Conservation (phyloP, 2,888 invertebrate genomes). For the Protonemura montana region DNA sequence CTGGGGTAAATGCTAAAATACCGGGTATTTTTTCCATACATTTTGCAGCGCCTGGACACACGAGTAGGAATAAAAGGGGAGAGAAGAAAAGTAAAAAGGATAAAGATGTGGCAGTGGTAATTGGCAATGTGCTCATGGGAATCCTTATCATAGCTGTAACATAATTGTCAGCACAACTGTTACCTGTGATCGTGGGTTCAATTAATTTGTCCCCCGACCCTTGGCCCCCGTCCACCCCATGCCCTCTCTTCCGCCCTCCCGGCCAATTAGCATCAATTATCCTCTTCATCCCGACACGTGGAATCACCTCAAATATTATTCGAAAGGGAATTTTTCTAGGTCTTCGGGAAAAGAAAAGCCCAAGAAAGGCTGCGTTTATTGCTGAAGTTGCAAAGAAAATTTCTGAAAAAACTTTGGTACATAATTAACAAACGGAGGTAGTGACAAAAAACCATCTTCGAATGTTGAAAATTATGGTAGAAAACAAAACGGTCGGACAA, state of each 20-base stretch:
- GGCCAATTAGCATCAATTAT: slow-evolving; percentile 14
- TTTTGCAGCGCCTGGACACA: not conserved
- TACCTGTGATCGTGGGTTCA: not conserved
- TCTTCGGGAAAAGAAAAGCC: not conserved
- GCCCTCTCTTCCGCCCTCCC: not conserved
- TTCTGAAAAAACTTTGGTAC: not conserved
- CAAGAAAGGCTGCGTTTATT: not conserved
- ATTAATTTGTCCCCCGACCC: slow-evolving; percentile 16
- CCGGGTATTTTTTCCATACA: not conserved
- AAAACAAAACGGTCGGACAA: too few relatives aligned
- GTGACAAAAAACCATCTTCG: not conserved
- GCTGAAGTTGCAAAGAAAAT: not conserved
- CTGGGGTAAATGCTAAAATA: too few relatives aligned
- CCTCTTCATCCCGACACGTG: not conserved
- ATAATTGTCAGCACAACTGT: slow-evolving; percentile 1
- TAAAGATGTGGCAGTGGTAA: slow-evolving; percentile 22
- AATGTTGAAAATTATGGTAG: not conserved
- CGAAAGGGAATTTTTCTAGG: not conserved
- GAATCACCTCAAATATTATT: not conserved
- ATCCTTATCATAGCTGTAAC: slow-evolving; percentile 8
- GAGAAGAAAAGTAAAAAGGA: slow-evolving; percentile 9
- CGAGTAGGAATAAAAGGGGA: slow-evolving; percentile 1
- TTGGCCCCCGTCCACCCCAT: not conserved
- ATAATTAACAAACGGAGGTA: too few relatives aligned
- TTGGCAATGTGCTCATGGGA: slow-evolving; percentile 1